Conservation (phyloP, 2,888 invertebrate species). For the Drosophila algonquin region DNA sequence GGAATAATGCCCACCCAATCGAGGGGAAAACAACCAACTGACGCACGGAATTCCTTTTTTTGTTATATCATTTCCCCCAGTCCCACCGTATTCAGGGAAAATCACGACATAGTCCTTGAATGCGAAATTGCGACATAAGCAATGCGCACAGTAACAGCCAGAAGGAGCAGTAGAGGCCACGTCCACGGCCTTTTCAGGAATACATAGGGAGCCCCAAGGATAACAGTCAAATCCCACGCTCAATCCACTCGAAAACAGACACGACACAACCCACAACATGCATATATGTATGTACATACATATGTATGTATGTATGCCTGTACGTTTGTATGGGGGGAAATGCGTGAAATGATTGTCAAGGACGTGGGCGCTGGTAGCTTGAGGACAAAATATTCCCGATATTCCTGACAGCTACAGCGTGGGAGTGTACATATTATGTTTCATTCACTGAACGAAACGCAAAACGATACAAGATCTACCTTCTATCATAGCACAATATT, state of each 20-base stretch:
- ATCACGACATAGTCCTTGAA: slow-evolving; percentile 71
- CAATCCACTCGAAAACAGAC: slow-evolving; percentile 6
- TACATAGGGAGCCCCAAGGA: slow-evolving; percentile 41
- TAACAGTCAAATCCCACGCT: slow-evolving; percentile 28
- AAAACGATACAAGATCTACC: neutral
- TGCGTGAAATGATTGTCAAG: slow-evolving; percentile 64
- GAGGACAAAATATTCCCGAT: slow-evolving; percentile 41
- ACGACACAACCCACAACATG: slow-evolving; percentile 6
- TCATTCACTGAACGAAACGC: neutral
- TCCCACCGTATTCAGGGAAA: slow-evolving; percentile 33
- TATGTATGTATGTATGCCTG: slow-evolving; percentile 7
- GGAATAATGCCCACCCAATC: slow-evolving; percentile 12
- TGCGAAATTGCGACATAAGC: slow-evolving; percentile 59
- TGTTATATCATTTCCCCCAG: slow-evolving; percentile 12
- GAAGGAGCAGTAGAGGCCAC: slow-evolving; percentile 7
- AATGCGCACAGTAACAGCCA: slow-evolving; percentile 10
- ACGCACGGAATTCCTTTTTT: slow-evolving; percentile 47
- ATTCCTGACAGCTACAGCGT: slow-evolving; percentile 52
- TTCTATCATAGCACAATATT: no score
- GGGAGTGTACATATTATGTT: slow-evolving; percentile 4
- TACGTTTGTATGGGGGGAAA: neutral
- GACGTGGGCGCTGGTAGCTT: slow-evolving; percentile 69
- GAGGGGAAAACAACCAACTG: slow-evolving; percentile 47
- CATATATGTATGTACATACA: neutral
- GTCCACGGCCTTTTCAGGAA: slow-evolving; percentile 24